Evolutionary conservation across 2,113 vertebrate species (phyloP).

Genomic region (Aegotheles bennettii): DNA sequence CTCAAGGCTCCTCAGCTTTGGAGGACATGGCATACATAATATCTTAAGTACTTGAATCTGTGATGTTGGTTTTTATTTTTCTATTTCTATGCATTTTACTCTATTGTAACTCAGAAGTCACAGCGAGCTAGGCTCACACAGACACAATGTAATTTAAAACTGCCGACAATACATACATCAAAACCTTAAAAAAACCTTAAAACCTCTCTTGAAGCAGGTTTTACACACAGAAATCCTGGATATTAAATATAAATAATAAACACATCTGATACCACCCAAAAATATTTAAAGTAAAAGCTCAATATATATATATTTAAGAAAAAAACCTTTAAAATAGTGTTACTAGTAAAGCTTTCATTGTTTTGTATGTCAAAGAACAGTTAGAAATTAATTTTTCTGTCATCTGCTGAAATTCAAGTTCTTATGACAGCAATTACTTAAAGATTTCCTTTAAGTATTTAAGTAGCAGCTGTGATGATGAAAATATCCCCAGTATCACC

Average conservation of each 20-base stretch:
- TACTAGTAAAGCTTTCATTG: not conserved
- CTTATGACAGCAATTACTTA: not conserved
- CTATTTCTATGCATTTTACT: not conserved
- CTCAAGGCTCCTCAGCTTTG: not conserved
- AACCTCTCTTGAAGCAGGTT: not conserved
- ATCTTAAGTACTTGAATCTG: not conserved
- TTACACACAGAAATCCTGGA: not conserved
- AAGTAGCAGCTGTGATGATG: not conserved
- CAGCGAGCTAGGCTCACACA: not conserved
- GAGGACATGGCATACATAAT: fast-evolving
- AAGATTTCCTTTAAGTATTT: not conserved
- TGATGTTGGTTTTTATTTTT: not conserved
- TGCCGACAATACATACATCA: not conserved
- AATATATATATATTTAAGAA: not conserved
- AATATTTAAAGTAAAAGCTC: not conserved
- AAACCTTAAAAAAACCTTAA: not conserved
- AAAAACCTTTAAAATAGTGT: not conserved
- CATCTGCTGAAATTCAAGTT: not conserved
- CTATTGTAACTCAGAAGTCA: not conserved
- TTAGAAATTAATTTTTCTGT: not conserved
- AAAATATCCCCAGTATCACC: not conserved
- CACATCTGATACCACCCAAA: not conserved
- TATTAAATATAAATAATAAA: not conserved
- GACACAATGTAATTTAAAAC: not conserved
- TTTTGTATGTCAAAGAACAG: not conserved